Evolutionary conservation across 2,888 invertebrate genomes (phyloP).

Genomic region (Cataglyphis rosenhaueri): DNA sequence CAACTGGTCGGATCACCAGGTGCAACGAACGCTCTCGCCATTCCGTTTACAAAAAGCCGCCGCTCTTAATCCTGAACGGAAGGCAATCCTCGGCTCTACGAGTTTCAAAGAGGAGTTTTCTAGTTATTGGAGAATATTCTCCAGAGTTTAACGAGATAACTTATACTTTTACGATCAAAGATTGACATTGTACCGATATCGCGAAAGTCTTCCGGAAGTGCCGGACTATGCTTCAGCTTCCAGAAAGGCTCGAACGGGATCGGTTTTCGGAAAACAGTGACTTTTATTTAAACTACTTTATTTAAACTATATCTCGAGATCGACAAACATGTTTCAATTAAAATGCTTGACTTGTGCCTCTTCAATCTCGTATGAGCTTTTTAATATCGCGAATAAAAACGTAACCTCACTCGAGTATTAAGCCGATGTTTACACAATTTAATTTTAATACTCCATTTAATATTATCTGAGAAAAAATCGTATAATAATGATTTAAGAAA

Average conservation of each 20-base stretch:
- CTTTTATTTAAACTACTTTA: constrained; percentile 14
- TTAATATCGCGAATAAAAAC: constrained; percentile 16
- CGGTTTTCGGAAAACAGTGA: constrained; percentile 22
- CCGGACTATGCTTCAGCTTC: constrained; percentile 29
- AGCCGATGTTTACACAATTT: neutral
- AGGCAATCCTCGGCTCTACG: constrained; percentile 15
- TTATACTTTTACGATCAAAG: constrained; percentile 67
- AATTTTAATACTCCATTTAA: constrained; percentile 5
- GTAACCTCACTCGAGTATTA: constrained; percentile 11
- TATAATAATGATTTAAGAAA: neutral
- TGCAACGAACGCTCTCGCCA: constrained; percentile 64
- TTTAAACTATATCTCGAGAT: constrained; percentile 22
- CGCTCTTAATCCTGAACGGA: constrained; percentile 67
- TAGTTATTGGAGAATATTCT: constrained; percentile 69
- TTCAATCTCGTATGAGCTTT: constrained; percentile 13
- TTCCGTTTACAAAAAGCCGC: constrained; percentile 60
- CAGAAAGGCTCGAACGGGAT: constrained; percentile 11
- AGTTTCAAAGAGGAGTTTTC: constrained; percentile 65
- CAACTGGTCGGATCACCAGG: constrained; percentile 64
- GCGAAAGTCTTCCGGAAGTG: constrained; percentile 31
- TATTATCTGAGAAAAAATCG: neutral
- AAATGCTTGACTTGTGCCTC: constrained; percentile 22
- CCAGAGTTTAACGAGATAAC: constrained; percentile 68
- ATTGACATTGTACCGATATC: constrained; percentile 62
- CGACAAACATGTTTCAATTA: constrained; percentile 38